A percentile compares a stretch with the other conserved stretches of the same genome.
phyloP scores from a whole-genome alignment of 23 tunicate species.

The Styela plicata region DNA sequence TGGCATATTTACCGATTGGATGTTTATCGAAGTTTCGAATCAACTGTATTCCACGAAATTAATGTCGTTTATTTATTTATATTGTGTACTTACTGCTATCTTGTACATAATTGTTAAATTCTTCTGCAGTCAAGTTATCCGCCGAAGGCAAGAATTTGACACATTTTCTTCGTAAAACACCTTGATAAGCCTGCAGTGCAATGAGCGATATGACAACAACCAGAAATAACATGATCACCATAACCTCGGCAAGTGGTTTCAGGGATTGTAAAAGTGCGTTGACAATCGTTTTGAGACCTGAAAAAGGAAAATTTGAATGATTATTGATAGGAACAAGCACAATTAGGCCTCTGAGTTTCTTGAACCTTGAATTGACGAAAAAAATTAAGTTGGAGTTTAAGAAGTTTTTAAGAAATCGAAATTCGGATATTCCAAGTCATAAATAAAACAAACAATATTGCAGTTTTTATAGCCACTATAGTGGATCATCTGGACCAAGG shows the following conservation, averaged over 20 bases:
- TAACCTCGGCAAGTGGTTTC: slow-evolving; percentile 92
- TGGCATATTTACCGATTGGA: not conserved
- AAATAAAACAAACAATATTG: too few relatives aligned
- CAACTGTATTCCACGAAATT: too few relatives aligned
- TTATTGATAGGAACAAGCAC: too few relatives aligned
- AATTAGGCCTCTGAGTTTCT: too few relatives aligned
- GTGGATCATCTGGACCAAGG: too few relatives aligned
- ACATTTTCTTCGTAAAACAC: slow-evolving; percentile 72
- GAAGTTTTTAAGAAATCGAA: too few relatives aligned
- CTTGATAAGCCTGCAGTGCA: slow-evolving; percentile 87
- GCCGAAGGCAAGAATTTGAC: slow-evolving; percentile 24
- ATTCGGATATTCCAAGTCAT: too few relatives aligned
- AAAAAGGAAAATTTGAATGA: slow-evolving; percentile 8
- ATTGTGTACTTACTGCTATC: slow-evolving; percentile 28
- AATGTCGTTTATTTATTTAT: not conserved
- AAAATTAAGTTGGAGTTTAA: too few relatives aligned
- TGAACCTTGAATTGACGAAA: too few relatives aligned
- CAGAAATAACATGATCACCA: slow-evolving; percentile 89
- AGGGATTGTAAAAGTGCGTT: slow-evolving; percentile 84
- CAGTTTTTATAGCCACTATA: too few relatives aligned
- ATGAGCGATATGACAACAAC: slow-evolving; percentile 76
- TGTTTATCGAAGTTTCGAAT: too few relatives aligned
- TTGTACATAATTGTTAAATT: slow-evolving; percentile 22
- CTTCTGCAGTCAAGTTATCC: not conserved
- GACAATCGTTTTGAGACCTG: slow-evolving; percentile 94